Evolutionary conservation across 2,888 invertebrate species (phyloP).

Genomic region (Imbricaverruca yamaguchii): DNA sequence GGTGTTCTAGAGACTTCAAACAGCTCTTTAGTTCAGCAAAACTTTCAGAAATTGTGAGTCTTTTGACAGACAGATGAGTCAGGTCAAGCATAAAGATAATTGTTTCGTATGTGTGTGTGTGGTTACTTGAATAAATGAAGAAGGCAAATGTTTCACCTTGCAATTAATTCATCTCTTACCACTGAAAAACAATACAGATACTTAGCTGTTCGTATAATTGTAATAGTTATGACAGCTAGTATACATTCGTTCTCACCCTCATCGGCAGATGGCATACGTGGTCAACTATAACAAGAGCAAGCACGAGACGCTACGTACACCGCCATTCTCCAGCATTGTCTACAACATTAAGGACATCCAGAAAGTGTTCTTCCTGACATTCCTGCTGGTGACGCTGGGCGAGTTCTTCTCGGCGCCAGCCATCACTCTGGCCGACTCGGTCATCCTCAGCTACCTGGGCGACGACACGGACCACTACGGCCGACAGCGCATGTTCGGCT

Average conservation of each 20-base stretch:
- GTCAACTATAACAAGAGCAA: conserved; percentile 61
- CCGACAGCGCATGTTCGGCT: conserved; percentile 96
- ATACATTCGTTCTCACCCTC: neutral
- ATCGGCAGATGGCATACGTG: conserved; percentile 49
- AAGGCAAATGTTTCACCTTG: no score
- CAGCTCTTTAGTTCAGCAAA: no score
- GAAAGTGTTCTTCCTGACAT: conserved; percentile 87
- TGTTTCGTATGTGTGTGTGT: no score
- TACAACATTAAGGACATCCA: conserved; percentile 82
- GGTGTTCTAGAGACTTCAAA: no score
- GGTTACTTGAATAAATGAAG: no score
- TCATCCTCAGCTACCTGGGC: conserved; percentile 44
- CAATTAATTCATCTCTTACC: no score
- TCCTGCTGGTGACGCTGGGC: conserved; percentile 86
- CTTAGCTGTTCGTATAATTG: no score
- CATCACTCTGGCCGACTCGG: conserved; percentile 84
- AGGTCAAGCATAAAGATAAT: no score
- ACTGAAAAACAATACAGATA: no score
- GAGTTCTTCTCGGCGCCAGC: conserved; percentile 97
- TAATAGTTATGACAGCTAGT: neutral
- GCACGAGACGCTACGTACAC: conserved; percentile 72
- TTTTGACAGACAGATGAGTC: no score
- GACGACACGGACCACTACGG: conserved; percentile 62
- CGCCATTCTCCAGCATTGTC: conserved; percentile 86
- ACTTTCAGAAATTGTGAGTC: no score